These are phyloP conservation scores for Slavum lentiscoides DNA, from an alignment of 2,888 invertebrate genomes.

Conservation along the genomic window DNA sequence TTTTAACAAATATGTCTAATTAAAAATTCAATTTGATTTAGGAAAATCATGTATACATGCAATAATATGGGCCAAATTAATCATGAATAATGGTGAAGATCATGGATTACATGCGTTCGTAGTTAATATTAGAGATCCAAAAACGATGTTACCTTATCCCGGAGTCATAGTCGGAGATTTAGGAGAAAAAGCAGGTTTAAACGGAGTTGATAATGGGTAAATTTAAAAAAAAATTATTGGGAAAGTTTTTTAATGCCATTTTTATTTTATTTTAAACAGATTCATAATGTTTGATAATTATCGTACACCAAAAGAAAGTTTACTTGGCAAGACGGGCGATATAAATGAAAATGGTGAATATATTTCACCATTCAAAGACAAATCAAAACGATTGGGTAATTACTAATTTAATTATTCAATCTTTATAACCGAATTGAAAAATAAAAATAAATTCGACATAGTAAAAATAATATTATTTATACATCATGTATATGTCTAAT, in stretches of 20 bases:
- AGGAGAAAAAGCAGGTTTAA: slow-evolving; percentile 88
- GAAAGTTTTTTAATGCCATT: neutral
- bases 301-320: slow-evolving; percentile 80
- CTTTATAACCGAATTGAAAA: neutral
- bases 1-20: neutral
- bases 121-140: slow-evolving; percentile 79
- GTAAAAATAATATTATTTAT: no score
- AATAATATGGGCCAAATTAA: slow-evolving; percentile 84
- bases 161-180: slow-evolving; percentile 88
- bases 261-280: slow-evolving; percentile 61
- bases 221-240: neutral
- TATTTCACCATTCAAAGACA: slow-evolving; percentile 87
- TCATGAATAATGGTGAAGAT: slow-evolving; percentile 74
- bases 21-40: slow-evolving; percentile 58
- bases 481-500: no score
- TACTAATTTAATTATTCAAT: neutral
- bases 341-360: slow-evolving; percentile 85
- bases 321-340: slow-evolving; percentile 86
- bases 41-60: slow-evolving; percentile 84
- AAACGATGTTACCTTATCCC: slow-evolving; percentile 71
- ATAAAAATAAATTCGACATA: neutral
- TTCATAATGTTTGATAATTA: slow-evolving; percentile 87
- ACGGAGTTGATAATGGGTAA: slow-evolving; percentile 93
- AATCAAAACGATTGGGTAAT: slow-evolving; percentile 76
- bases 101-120: slow-evolving; percentile 88